Evolutionary conservation across 2,797 vertebrate species (phyloP).

Genomic region (Hydrolagus colliei): DNA sequence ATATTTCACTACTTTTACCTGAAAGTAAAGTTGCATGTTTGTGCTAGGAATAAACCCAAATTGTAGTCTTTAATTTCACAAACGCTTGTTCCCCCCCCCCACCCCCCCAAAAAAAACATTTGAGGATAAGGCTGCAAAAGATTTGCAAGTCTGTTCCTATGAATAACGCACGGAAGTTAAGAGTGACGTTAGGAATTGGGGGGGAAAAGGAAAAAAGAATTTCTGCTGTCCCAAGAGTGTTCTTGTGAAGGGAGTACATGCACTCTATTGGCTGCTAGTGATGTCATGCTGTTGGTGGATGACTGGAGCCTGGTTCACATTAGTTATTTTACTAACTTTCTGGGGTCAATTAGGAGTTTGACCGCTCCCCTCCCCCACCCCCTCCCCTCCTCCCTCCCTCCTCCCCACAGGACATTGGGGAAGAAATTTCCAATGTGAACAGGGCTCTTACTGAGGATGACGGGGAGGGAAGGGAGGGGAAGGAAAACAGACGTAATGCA

Average conservation of each 20-base stretch:
- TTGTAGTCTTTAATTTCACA: neutral
- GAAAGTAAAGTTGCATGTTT: neutral
- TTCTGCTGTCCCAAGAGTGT: slow-evolving; percentile 4
- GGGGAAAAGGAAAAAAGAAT: neutral
- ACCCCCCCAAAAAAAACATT: neutral
- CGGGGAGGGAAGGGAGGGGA: neutral
- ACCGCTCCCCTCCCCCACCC: neutral
- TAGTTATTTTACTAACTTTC: slow-evolving; percentile 29
- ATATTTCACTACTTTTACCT: no score
- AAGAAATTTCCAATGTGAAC: slow-evolving; percentile 22
- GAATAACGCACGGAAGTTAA: no score
- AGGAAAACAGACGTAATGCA: slow-evolving; percentile 13
- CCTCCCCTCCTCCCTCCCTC: no score
- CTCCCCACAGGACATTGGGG: neutral
- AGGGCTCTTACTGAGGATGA: slow-evolving; percentile 6
- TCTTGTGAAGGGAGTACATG: slow-evolving; percentile 21
- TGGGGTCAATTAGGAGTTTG: slow-evolving; percentile 31
- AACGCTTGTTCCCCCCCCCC: neutral
- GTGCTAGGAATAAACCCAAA: neutral
- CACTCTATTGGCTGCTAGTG: slow-evolving; percentile 17
- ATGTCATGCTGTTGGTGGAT: slow-evolving; percentile 27
- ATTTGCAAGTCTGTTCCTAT: neutral
- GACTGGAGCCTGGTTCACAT: slow-evolving; percentile 29
- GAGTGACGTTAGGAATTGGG: neutral
- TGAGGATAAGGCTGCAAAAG: neutral